Evolutionary conservation across 2,113 vertebrate species (phyloP).

Genomic region (Potamarius usumacintae): DNA sequence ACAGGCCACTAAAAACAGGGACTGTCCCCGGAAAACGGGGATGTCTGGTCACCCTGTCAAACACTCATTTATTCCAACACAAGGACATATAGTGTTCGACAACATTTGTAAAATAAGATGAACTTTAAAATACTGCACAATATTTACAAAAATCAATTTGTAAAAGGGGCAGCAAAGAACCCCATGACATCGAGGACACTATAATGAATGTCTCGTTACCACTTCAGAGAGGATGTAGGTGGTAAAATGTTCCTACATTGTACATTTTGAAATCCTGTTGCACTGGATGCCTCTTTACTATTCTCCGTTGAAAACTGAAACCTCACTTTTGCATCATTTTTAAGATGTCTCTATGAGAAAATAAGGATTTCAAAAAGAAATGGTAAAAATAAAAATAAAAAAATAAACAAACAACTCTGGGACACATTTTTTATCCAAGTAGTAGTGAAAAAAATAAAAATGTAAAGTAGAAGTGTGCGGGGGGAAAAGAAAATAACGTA

Average conservation of each 20-base stretch:
- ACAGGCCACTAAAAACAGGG: too few species aligned
- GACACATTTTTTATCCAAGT: background rate
- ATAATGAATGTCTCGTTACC: constrained; percentile 63
- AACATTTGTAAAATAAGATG: background rate
- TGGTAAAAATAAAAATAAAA: too few species aligned
- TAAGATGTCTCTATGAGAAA: background rate
- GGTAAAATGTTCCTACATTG: background rate
- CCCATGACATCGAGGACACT: constrained; percentile 6
- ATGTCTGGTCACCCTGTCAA: too few species aligned
- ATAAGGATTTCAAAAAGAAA: background rate
- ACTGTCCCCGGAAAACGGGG: too few species aligned
- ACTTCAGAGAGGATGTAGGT: constrained; percentile 61
- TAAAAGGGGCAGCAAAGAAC: constrained; percentile 13
- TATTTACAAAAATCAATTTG: background rate
- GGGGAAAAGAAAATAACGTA: constrained; percentile 7
- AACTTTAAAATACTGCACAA: background rate
- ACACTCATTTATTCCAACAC: background rate
- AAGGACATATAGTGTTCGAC: background rate
- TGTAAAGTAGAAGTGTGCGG: background rate
- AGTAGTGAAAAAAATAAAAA: background rate
- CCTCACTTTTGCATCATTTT: background rate
- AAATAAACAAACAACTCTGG: background rate
- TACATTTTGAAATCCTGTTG: background rate
- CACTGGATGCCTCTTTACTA: background rate
- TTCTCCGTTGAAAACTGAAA: background rate